Percentiles rank a stretch among this genome's conserved stretches.
Evolutionary conservation across 2,888 invertebrate genomes (phyloP).

Genomic region (Heteromurus nitidus): DNA sequence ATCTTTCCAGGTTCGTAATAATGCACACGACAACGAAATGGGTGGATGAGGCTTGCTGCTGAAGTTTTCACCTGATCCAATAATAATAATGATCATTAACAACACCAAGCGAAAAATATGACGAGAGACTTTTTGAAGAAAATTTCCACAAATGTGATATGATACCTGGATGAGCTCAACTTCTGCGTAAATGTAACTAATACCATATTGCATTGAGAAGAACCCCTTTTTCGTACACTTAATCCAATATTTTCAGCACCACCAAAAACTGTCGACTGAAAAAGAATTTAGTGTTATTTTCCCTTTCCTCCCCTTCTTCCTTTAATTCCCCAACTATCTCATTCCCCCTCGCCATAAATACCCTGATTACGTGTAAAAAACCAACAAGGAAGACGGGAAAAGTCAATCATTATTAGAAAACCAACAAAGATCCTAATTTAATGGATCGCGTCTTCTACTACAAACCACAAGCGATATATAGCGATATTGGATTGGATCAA

Average conservation of each 20-base stretch:
- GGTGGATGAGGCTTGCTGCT: too few species aligned
- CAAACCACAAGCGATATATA: not conserved
- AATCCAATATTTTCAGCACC: too few species aligned
- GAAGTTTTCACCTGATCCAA: too few species aligned
- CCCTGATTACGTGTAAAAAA: constrained; percentile 58
- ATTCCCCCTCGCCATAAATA: constrained; percentile 38
- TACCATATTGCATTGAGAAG: too few species aligned
- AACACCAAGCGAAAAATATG: constrained; percentile 26
- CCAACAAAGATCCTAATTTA: constrained; percentile 39
- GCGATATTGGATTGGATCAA: constrained; percentile 18
- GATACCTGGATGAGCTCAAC: too few species aligned
- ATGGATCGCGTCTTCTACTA: constrained; percentile 4
- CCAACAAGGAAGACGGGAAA: constrained; percentile 48
- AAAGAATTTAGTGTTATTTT: too few species aligned
- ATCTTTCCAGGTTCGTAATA: constrained; percentile 16
- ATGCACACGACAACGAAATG: constrained; percentile 12
- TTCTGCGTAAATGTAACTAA: too few species aligned
- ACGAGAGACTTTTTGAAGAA: not conserved
- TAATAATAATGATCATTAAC: constrained; percentile 58
- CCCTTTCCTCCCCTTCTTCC: not conserved
- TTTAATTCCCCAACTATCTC: not conserved
- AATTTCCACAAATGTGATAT: constrained; percentile 26
- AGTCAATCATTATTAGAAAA: constrained; percentile 61
- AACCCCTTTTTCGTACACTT: too few species aligned
- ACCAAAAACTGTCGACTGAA: too few species aligned